A percentile compares a stretch with the other conserved stretches of the same genome.
Conservation (phyloP, 1,140 invertebrate genomes). For the Euura saliciscinereae region DNA sequence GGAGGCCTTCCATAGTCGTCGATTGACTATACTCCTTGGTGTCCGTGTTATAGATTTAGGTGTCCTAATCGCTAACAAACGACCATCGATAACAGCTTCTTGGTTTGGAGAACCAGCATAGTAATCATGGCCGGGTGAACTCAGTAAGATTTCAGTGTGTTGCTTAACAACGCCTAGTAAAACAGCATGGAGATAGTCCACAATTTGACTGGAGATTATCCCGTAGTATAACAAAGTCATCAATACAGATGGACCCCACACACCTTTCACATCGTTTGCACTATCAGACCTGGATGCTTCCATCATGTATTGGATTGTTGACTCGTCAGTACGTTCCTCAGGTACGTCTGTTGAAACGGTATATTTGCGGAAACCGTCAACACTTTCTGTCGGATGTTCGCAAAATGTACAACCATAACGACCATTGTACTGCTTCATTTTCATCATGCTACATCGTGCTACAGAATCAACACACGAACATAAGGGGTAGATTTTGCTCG, state of each 20-base stretch:
- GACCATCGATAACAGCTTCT: conserved; percentile 20
- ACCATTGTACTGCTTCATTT: conserved; percentile 30
- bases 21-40: conserved; percentile 21
- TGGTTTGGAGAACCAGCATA: conserved; percentile 27
- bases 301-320: conserved; percentile 14
- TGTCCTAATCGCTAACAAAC: conserved; percentile 16
- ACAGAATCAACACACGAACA: conserved; percentile 23
- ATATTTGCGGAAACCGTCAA: conserved; percentile 17
- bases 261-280: not conserved
- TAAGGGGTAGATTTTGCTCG: conserved; percentile 25
- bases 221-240: conserved; percentile 22
- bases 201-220: conserved; percentile 22
- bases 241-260: conserved; percentile 21
- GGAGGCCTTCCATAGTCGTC: conserved; percentile 28
- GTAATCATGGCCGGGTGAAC: conserved; percentile 10
- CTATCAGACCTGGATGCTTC: not conserved
- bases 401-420: conserved; percentile 28
- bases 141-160: conserved; percentile 25
- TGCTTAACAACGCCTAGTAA: conserved; percentile 25
- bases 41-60: conserved; percentile 23
- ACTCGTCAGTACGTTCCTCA: conserved; percentile 15
- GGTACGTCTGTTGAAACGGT: conserved; percentile 8
- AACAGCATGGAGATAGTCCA: conserved; percentile 27
- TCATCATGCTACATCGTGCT: conserved; percentile 17
- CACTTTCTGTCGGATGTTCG: conserved; percentile 20